Evolutionary conservation across 2,113 vertebrate genomes (phyloP), one percentile per base, ranked within the genome.

Genomic region (Gobius niger): DNA sequence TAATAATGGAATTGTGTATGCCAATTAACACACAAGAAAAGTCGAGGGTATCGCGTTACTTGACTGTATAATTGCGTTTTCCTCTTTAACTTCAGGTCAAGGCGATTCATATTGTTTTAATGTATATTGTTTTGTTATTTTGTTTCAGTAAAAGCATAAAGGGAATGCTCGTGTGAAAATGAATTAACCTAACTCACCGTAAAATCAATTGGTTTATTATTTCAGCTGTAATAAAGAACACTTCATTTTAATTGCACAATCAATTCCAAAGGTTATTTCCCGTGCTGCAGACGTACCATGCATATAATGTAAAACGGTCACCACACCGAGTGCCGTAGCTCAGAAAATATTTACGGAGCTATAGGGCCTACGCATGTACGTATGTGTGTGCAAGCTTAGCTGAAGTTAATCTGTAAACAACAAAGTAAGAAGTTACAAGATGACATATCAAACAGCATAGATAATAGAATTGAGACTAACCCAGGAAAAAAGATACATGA

Each of bases 131-230:
- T 34, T 34, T 34, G 24, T 34, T 34, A 34, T 34, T 4, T 34
- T 34, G 24, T 34, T 34, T 34, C 24, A 24, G 18, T 18, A 63
- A 14, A 44, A 47, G 16, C 61, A 24, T 11, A 63, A 47, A 63
- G 18, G 44, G 18, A 46, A 16, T 46, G 61, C 18, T 47, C 14
- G 44, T 64, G 16, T 47, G 47, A 46, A 63, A 57, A 50, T 49
- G 7, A 49, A 49, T 47, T 44, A 7, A 13, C 34, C 47, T 6
- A 42, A 40, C 59, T 15, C 61, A 52, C 9, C 52, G 11, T 47
- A 54, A 72, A 77, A 75, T 72, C 56, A 53, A 46, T 71, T 73
- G 4, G 44, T 74, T 47, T 44, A 62, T 71, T 67, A 74, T 51
- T 40, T 56, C 67, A 42, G 6, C 18, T 46, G 19, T 54, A 46